Evolutionary conservation across 2,888 invertebrate species (phyloP).

Genomic region (Tryphoninae sp.): DNA sequence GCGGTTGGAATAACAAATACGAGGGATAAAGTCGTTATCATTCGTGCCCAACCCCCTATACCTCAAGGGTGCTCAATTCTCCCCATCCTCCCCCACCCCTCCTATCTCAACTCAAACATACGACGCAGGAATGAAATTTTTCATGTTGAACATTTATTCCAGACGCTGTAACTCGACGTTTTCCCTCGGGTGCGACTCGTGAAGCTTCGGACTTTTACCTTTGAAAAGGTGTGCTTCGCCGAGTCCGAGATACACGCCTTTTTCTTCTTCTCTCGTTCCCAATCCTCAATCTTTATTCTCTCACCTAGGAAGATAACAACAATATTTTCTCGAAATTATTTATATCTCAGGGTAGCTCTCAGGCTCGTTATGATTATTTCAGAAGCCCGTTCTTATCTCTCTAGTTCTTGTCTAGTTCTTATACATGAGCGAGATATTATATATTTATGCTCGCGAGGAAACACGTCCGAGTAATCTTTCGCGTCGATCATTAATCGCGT

Average conservation of each 20-base stretch:
- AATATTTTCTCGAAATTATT: conserved; percentile 37
- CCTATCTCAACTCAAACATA: conserved; percentile 16
- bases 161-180: conserved; percentile 20
- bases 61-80: conserved; percentile 24
- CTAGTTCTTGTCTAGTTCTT: too few species aligned
- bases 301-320: conserved; percentile 1
- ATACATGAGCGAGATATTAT: too few species aligned
- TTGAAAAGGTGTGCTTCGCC: conserved; percentile 13
- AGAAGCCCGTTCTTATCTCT: too few species aligned
- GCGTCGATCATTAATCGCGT: background rate
- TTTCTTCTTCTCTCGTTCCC: too few species aligned
- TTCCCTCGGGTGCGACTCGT: conserved; percentile 27
- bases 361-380: background rate
- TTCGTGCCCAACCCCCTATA: conserved; percentile 22
- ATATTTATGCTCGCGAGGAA: background rate
- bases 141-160: conserved; percentile 12
- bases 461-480: background rate
- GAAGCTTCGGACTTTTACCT: conserved; percentile 3
- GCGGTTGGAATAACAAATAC: conserved; percentile 56
- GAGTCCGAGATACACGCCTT: background rate
- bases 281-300: background rate
- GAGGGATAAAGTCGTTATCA: conserved; percentile 43
- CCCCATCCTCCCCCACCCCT: background rate
- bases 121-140: conserved; percentile 18
- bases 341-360: background rate